Base-by-base conservation (phyloP, 2,888 invertebrate genomes). In the Chloromyia formosa region DNA sequence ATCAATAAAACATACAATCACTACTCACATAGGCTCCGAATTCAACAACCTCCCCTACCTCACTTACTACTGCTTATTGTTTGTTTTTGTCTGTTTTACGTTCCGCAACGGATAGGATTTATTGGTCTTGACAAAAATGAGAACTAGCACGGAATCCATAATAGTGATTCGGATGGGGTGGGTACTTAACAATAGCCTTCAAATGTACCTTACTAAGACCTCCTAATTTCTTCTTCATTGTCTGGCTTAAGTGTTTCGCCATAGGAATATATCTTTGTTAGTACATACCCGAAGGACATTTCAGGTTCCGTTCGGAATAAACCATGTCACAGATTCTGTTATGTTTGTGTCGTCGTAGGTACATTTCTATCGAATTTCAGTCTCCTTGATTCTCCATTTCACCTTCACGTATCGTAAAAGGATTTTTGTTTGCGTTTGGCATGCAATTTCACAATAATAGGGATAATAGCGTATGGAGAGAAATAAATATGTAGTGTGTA, bases 401-500 rank as follows among this genome's bases (percentile, higher is more conserved):
- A 12, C 49, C 27, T 35, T 35, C 27, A 35, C 27, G 27, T 35
- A 49, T 49, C 49, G 49, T 49, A 66, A 66, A 66, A 35, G 60
- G 62, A 62, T 66, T 62, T 35, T 73, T 73, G 73, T 73, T 75
- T 66, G 75, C 75, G 66, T 75, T 75, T 75, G 73, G 62, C 75
- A 75, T 75, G 75, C 75, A 73, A 75, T 60, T 75, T 68, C 18
- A 49, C 66, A 53, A 73, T 73, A 73, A 75, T 35, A 75, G 58
- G 68, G 42, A 61, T 58, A 53, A 71, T 14, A 20, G 20, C 12
- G n/a, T 23, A 61, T 61, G 61, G 23, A 61, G 5, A 61, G 61
- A 16, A 1, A n/a, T 1, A 61, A 49, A 49, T 49, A n/a, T 49
- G 49, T 49, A 49, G 61, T 61, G 12, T 27, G 20, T 10, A 58